Evolutionary conservation across 2,113 vertebrate genomes (phyloP).

Genomic region (Nanorana parkeri): DNA sequence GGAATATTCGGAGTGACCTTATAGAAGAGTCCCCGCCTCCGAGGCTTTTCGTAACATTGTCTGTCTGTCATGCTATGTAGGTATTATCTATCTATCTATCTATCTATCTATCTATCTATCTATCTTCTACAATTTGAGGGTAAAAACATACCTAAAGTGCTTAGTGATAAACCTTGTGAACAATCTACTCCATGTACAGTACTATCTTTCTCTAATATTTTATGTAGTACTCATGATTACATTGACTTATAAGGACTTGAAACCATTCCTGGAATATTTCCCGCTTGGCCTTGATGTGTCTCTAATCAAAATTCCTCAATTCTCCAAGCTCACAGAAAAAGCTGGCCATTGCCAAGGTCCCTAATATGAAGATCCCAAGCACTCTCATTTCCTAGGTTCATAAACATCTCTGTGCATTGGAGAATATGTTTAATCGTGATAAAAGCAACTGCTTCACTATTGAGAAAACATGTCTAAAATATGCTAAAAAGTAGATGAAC

Average conservation of each 20-base stretch:
- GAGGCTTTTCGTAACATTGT: too few relatives aligned
- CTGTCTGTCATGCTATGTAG: too few relatives aligned
- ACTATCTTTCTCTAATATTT: neutral
- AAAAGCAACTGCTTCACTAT: conserved; percentile 5
- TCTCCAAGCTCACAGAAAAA: neutral
- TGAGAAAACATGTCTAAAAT: neutral
- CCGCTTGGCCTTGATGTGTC: neutral
- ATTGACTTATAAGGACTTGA: conserved; percentile 8
- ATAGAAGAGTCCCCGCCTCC: too few relatives aligned
- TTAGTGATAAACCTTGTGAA: too few relatives aligned
- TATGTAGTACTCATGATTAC: neutral
- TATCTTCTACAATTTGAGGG: too few relatives aligned
- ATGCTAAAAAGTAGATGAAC: too few relatives aligned
- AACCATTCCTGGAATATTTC: neutral
- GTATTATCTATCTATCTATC: too few relatives aligned
- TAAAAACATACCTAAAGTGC: too few relatives aligned
- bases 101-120: too few relatives aligned
- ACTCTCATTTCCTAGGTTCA: conserved; percentile 1
- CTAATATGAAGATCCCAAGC: neutral
- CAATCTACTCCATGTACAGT: too few relatives aligned
- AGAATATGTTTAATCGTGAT: conserved; percentile 3
- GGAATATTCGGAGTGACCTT: too few relatives aligned
- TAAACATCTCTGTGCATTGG: conserved; percentile 1
- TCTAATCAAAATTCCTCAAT: neutral
- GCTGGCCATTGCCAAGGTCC: conserved; percentile 7